These are phyloP conservation scores for Drosophila arawakana DNA, from an alignment of 1,140 invertebrate species.

Conservation along the genomic window DNA sequence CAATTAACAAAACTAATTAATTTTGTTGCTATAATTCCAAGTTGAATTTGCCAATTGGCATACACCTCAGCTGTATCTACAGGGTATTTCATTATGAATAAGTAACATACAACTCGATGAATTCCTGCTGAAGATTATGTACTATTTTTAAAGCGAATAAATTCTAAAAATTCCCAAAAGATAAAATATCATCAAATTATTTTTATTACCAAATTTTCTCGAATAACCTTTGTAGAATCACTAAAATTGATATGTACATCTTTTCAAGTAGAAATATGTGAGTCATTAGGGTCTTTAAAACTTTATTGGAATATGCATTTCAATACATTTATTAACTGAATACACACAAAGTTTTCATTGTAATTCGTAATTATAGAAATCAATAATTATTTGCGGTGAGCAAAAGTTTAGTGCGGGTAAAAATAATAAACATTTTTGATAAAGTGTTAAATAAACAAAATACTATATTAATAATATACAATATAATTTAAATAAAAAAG, in stretches of 20 bases:
- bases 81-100: background rate
- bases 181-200: too few species aligned
- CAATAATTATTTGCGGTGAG: conserved; percentile 26
- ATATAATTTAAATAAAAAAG: background rate
- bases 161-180: too few species aligned
- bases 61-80: background rate
- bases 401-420: conserved; percentile 17
- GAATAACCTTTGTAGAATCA: too few species aligned
- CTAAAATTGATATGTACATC: too few species aligned
- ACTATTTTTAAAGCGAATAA: too few species aligned
- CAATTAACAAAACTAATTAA: background rate
- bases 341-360: background rate
- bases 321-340: too few species aligned
- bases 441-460: conserved; percentile 18
- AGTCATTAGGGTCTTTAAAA: too few species aligned
- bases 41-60: background rate
- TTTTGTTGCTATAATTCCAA: background rate
- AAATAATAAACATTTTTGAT: conserved; percentile 1
- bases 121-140: background rate
- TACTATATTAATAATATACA: background rate
- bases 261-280: too few species aligned
- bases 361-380: conserved; percentile 17
- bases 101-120: background rate
- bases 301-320: too few species aligned
- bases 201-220: too few species aligned